A percentile compares a stretch with the other conserved stretches of the same genome.
phyloP scores from a whole-genome alignment of 2,797 vertebrate genomes.

The Karalla daura region DNA sequence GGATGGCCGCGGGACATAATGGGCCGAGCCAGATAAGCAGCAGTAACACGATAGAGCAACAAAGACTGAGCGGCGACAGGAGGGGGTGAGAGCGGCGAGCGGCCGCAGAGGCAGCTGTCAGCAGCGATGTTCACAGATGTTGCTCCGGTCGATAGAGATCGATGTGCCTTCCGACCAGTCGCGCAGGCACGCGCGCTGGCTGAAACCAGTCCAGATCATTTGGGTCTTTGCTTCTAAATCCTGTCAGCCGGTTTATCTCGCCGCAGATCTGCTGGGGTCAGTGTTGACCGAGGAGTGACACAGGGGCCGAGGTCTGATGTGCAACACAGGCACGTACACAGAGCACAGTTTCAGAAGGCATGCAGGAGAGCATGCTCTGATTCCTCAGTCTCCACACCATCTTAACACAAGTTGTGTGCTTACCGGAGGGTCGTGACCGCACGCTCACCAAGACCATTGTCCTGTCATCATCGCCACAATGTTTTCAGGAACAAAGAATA shows the following conservation, averaged over 20 bases:
- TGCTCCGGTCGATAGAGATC: constrained; percentile 56
- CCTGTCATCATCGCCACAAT: no score
- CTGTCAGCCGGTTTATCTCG: neutral
- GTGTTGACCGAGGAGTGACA: no score
- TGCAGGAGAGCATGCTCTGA: no score
- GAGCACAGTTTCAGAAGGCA: no score
- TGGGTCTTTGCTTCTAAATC: constrained; percentile 25
- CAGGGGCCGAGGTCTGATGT: no score
- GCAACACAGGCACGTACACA: no score
- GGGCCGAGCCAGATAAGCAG: constrained; percentile 33
- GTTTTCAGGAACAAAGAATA: no score
- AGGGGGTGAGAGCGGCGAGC: constrained; percentile 38
- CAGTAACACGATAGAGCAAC: constrained; percentile 37
- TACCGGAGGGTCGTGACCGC: no score
- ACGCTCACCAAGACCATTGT: no score
- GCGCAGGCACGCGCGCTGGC: constrained; percentile 13
- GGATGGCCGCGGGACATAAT: constrained; percentile 41
- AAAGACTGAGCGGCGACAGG: constrained; percentile 50
- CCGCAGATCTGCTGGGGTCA: no score
- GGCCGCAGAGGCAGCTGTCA: constrained; percentile 54
- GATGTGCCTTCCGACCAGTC: constrained; percentile 46
- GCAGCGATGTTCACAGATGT: constrained; percentile 37
- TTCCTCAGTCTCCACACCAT: no score
- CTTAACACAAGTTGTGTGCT: no score
- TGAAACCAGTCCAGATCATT: constrained; percentile 26